Conservation (phyloP, 2,888 invertebrate genomes). For the Allolobophora icterica region DNA sequence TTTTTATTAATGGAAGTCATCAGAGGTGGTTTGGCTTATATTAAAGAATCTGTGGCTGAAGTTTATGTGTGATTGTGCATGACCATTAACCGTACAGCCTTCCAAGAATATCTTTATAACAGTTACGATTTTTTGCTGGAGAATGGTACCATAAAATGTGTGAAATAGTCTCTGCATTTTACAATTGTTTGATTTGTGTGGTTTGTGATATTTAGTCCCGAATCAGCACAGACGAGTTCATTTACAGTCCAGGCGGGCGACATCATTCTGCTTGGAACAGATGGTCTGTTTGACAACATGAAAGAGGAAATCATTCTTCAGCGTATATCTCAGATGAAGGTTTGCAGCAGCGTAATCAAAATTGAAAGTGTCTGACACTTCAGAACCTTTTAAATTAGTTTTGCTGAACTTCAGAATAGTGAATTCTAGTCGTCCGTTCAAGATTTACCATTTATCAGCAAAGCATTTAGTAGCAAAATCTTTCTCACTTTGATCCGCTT, state of each 20-base stretch:
- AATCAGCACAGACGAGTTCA: slow-evolving; percentile 85
- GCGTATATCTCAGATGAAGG: slow-evolving; percentile 68
- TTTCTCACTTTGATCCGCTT: no score
- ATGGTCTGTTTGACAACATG: slow-evolving; percentile 97
- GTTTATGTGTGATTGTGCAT: no score
- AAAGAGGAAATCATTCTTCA: slow-evolving; percentile 87
- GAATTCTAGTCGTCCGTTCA: no score
- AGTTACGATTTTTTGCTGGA: no score
- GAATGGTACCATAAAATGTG: neutral
- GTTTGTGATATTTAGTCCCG: slow-evolving; percentile 73
- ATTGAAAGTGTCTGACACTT: neutral
- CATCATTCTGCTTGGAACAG: slow-evolving; percentile 88
- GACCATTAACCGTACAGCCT: no score
- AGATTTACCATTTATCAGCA: no score
- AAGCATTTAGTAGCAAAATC: no score
- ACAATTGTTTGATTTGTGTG: no score
- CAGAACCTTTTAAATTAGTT: neutral
- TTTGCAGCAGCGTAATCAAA: slow-evolving; percentile 38
- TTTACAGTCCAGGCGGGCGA: slow-evolving; percentile 86
- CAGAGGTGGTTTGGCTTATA: no score
- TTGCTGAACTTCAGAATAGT: neutral
- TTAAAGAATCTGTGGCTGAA: no score
- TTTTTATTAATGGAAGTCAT: no score
- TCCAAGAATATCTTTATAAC: no score
- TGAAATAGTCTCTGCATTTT: neutral